Evolutionary conservation across 2,113 vertebrate species (phyloP), one percentile per base, ranked within the genome.

Genomic region (Scartelaos histophorus): DNA sequence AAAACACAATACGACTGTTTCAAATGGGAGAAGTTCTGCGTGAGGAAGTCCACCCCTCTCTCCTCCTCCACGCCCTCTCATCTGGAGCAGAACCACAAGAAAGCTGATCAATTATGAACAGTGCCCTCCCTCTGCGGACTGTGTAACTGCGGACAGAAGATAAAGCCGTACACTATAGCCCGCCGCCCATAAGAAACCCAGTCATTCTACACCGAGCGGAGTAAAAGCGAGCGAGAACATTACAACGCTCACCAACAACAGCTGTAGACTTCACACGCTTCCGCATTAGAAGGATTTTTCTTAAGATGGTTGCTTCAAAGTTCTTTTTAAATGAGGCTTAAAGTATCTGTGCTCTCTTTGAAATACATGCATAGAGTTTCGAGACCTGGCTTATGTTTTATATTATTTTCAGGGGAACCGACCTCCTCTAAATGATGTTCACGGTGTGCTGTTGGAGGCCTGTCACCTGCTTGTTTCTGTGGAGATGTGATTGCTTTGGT

Each of bases 91-190:
- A 90, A 82, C 66, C 58, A 82, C 68, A 84, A 79, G 85, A 80
- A 80, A 85, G 85, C 88, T 88, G 89, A 92, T 92, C 89, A 91
- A 91, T 92, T 92, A 92, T 81, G 85, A 88, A 89, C 87, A 87
- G 88, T 91, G 88, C 90, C 84, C 86, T 87, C 76, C 74, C 82
- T 87, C 87, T 79, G 82, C 85, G 86, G 79, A 84, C 83, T 84
- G 86, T 83, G 87, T 80, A 80, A 91, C 91, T 92, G 89, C 79
- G 81, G 83, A 85, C 86, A 85, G 85, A 79, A 88, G 89, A 92
- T 92, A 91, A 90, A 90, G 83, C 89, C 78, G 85, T 86, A 84
- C 86, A 87, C 79, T 83, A 29, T 29, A 83, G 84, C 70, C 68
- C 86, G 83, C 79, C 70, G 87, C 87, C 87, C 85, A 88, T 88